Evolutionary conservation across 2,888 invertebrate genomes (phyloP), one percentile per base, ranked within the genome.

Genomic region (Drosophila borborema): DNA sequence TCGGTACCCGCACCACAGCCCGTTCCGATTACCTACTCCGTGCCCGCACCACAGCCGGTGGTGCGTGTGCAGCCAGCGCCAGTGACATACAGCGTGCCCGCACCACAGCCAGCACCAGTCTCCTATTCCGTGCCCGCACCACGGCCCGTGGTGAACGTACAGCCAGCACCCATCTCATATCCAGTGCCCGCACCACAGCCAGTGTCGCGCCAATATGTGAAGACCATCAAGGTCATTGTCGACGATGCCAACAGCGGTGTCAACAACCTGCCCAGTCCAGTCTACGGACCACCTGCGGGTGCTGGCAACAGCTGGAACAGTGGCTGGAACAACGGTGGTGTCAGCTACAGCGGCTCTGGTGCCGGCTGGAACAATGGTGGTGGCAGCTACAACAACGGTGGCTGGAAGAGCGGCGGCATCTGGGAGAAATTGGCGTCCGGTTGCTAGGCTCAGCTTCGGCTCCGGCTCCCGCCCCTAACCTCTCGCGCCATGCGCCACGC

Each of bases 341-440:
- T 6, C 58, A 65, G 74, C 23, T 60, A 59, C 23, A 69, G 49
- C 54, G 23, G 28, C 0, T 58, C 64, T 18, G 82, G 81, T 65
- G 62, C 67, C 20, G 82, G 83, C 66, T 86, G 70, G 69, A 85
- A 80, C 63, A 74, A 77, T 8, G 81, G 77, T 61, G 36, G 28
- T 7, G 40, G n/a, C 51, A 64, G 79, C 23, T 65, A 69, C 20
- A 74, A 53, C 53, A 60, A 61, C 5, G 43, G 74, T 16, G 86
- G 84, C 77, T 91, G 80, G 80, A 90, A 91, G 69, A 77, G 87
- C 49, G 91, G 91, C 41, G 90, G 90, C 75, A 83, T 90, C 72
- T 88, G 82, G 72, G 91, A 91, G 77, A 90, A 90, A 64, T 64
- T 91, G 43, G 63, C 82, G 4, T 43, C 83, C 12, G 90, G 91